Base-by-base conservation (phyloP, 2,797 vertebrate genomes). In the Podargus strigoides region DNA sequence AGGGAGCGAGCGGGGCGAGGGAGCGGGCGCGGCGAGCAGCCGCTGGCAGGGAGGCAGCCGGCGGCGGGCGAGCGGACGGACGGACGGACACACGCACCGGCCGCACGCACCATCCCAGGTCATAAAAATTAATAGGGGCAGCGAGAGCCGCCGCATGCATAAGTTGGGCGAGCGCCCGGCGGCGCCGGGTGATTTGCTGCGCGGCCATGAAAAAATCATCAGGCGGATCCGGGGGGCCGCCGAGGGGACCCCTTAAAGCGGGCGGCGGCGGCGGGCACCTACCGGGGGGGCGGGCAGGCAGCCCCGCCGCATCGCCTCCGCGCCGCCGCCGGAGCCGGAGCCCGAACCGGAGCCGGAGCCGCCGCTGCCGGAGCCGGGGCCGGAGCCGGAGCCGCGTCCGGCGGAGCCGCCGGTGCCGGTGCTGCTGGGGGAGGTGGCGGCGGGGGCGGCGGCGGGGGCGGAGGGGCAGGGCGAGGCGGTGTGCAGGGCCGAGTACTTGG, bases 261-360 rank as follows among this genome's bases (percentile, higher is more conserved):
- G 78, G 85, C 69, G 52, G 77, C 47, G 85, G 84, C 83, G 84
- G 88, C 85, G 63, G 89, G 85, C 99, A 99, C 99, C 97, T 99
- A 99, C 99, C 99, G 99, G 99, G 98, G 99, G 99, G 98, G 98
- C 98, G 97, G 99, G 99, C 98, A 99, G 98, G 98, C 99, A 99
- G 94, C 98, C 98, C 98, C 99, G 98, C 95, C 99, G 98, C 99
- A 99, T 98, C 98, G 98, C 98, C 98, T 99, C 99, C 68, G 98
- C 98, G 97, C 98, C 96, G 98, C 98, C 97, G 47, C 94, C 77
- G 37, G 85, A 63, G 41, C 78, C 58, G 56, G 96, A 46, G 59
- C 95, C 77, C 13, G 96, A 83, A 97, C 95, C 98, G 85, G 98
- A 98, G 97, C 98, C 98, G 93, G 98, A 98, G 95, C 98, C 97